These are phyloP conservation scores for Cheilosia soror DNA, from an alignment of 2,888 invertebrate species.

Conservation along the genomic window DNA sequence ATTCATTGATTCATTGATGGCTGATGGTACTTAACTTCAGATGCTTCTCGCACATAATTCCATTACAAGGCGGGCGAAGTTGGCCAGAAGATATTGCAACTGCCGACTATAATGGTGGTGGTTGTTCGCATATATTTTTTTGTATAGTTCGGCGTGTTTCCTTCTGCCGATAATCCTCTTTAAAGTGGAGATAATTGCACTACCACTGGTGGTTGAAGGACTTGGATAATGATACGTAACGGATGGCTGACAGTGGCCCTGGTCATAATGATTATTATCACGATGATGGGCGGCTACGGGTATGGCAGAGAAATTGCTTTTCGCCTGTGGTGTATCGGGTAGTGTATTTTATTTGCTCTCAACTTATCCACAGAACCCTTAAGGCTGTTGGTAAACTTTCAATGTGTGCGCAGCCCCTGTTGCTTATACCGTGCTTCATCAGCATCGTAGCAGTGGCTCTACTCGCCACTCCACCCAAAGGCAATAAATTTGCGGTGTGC, in stretches of 20 bases:
- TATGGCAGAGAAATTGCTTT: constrained; percentile 54
- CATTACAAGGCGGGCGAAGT: background rate
- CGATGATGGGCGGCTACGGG: constrained; percentile 2
- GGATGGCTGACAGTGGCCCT: constrained; percentile 67
- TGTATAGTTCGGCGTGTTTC: background rate
- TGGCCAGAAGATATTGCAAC: constrained; percentile 3
- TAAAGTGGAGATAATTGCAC: constrained; percentile 70
- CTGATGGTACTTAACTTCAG: constrained; percentile 63
- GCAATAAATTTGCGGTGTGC: constrained; percentile 74
- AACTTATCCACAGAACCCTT: constrained; percentile 40
- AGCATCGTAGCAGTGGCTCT: constrained; percentile 42
- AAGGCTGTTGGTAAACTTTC: constrained; percentile 28
- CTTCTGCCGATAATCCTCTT: constrained; percentile 58
- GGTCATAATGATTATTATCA: constrained; percentile 58
- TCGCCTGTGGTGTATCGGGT: constrained; percentile 16
- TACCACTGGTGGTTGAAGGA: constrained; percentile 22
- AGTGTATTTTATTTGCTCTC: constrained; percentile 47
- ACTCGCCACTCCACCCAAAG: constrained; percentile 37
- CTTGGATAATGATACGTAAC: constrained; percentile 68
- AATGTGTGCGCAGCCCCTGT: constrained; percentile 35
- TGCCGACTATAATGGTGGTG: constrained; percentile 25
- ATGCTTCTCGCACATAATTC: constrained; percentile 65
- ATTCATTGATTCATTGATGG: constrained; percentile 69
- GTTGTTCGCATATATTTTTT: constrained; percentile 7
- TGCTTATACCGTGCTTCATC: constrained; percentile 44